Base-by-base conservation (phyloP, 2,113 vertebrate species). In the Pachycephala philippinensis region DNA sequence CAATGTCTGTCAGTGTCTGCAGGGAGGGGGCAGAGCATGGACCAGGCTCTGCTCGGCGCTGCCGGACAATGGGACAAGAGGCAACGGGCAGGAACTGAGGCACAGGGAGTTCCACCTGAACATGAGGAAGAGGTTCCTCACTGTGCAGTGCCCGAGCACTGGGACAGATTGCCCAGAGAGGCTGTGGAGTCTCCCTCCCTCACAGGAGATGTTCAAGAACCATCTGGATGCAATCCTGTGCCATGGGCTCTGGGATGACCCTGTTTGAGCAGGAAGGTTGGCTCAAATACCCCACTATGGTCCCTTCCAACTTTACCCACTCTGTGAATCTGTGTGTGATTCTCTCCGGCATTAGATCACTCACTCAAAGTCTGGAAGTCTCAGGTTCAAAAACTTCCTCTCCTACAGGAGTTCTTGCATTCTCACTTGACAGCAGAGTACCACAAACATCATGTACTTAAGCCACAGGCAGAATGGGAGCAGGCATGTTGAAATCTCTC, bases 161-260 rank as follows among this genome's bases (percentile, higher is more conserved):
- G 18, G 63, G 15, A 60, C 5, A 49, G 35, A 30, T 5, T 45
- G 39, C 10, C 28, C 33, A 45, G 19, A 45, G 39, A n/a, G 1
- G 22, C 0, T 69, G 39, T 61, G 23, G 10, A 22, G 23, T 9
- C 33, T 53, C 33, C 33, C 28, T n/a, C 4, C 1, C 18, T 39
- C 5, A 1, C 17, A 23, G 39, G 64, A 9, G 26, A 68, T 12
- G 11, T 1, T 10, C 26, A 37, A 68, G 74, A 78, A 45, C 33
- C 14, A 33, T 28, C 23, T 28, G 37, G 27, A 44, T 3, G 1
- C 14, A 6, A 37, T 44, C 37, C 53, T n/a, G 19, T 45, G 63
- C 15, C 28, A 31, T 2, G 9, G 53, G 8, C 47, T 53, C 39
- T 87, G 56, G 4, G 4, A 61, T 47, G 28, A 45, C 23, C 20